These are phyloP conservation scores for Thereva nobilitata DNA, from an alignment of 2,888 invertebrate genomes.

Conservation along the genomic window DNA sequence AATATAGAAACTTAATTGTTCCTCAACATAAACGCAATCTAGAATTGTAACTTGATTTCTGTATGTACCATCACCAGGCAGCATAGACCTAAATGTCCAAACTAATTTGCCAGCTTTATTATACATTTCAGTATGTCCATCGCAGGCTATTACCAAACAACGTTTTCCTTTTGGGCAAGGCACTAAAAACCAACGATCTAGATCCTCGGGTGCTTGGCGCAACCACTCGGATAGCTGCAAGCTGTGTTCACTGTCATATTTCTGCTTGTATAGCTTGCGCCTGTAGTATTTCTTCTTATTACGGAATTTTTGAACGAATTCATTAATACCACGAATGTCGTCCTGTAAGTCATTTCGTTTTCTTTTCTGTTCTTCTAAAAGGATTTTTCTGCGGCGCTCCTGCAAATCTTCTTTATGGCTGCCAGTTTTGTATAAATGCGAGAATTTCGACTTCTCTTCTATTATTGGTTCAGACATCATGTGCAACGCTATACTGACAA, in stretches of 20 bases:
- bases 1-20: conserved; percentile 67
- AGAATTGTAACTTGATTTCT: conserved; percentile 60
- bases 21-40: conserved; percentile 78
- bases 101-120: conserved; percentile 66
- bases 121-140: conserved; percentile 70
- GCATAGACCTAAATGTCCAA: conserved; percentile 58
- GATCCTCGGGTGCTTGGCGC: conserved; percentile 78
- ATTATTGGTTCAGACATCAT: conserved; percentile 5
- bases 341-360: conserved; percentile 51
- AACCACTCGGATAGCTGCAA: conserved; percentile 96
- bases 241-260: conserved; percentile 50
- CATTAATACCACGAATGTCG: conserved; percentile 40
- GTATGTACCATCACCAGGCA: conserved; percentile 50
- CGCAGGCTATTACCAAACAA: conserved; percentile 76
- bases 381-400: conserved; percentile 47
- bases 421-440: conserved; percentile 26
- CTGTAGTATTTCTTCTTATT: conserved; percentile 10
- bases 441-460: conserved; percentile 17
- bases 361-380: conserved; percentile 51
- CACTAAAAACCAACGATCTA: conserved; percentile 73
- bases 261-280: conserved; percentile 39
- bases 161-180: conserved; percentile 85
- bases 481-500: too few species aligned
- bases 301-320: conserved; percentile 33
- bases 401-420: conserved; percentile 43